Conservation (phyloP, 2,113 vertebrate genomes). For the Brachypodius melanocephalos region DNA sequence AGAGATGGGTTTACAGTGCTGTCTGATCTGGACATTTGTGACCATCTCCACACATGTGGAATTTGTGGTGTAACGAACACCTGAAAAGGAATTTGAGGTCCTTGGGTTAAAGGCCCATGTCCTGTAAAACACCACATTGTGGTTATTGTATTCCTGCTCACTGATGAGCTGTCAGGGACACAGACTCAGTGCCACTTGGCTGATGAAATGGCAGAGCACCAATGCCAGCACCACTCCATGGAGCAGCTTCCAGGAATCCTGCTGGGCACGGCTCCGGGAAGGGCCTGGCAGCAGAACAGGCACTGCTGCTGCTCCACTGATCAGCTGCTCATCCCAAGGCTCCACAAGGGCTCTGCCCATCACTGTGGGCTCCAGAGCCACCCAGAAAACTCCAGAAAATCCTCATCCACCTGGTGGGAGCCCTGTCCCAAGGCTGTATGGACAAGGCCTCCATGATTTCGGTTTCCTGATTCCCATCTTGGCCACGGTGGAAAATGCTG, state of each 20-base stretch:
- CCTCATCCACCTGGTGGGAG: background rate
- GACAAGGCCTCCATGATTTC: background rate
- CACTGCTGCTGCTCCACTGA: background rate
- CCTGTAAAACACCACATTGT: background rate
- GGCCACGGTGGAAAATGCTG: background rate
- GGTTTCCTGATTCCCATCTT: background rate
- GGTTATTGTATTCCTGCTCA: background rate
- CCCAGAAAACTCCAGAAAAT: background rate
- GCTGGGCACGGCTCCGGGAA: background rate
- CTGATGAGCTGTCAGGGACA: background rate
- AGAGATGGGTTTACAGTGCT: background rate
- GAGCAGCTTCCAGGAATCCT: background rate
- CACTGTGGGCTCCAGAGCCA: background rate
- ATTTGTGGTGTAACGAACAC: background rate
- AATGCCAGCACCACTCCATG: background rate
- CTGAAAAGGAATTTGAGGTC: background rate
- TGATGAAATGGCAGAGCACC: background rate
- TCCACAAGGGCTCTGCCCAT: background rate
- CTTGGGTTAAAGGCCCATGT: background rate
- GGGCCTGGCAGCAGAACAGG: background rate
- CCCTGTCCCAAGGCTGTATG: background rate
- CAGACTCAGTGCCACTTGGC: background rate
- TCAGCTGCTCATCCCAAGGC: background rate
- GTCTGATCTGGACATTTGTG: background rate
- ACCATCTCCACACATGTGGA: accelerated